phyloP scores from a whole-genome alignment of 2,888 invertebrate genomes.

The Sphaeridia pumilis region DNA sequence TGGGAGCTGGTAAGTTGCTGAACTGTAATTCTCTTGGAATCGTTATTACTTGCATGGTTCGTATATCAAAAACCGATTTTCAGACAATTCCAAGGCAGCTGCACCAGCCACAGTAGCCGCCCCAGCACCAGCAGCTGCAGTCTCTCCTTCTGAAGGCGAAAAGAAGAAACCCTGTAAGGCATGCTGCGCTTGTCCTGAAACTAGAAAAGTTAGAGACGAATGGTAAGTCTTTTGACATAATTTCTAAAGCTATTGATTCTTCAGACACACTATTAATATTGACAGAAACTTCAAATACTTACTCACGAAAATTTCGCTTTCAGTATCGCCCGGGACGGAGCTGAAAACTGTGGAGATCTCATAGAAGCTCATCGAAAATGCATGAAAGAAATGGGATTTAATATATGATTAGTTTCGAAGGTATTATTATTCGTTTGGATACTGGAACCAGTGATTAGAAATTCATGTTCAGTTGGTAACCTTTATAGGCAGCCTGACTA shows the following conservation, averaged over 20 bases:
- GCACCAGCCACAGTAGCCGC: not conserved
- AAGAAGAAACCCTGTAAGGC: constrained; percentile 71
- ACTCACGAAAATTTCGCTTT: constrained; percentile 40
- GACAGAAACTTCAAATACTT: not conserved
- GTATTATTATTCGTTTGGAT: too few species aligned
- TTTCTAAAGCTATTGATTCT: not conserved
- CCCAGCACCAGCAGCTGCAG: not conserved
- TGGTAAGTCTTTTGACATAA: constrained; percentile 53
- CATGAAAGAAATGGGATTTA: constrained; percentile 92
- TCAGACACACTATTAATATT: not conserved
- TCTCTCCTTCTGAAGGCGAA: not conserved
- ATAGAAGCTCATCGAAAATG: constrained; percentile 96
- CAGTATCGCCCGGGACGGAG: constrained; percentile 82
- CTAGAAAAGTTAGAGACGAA: constrained; percentile 74
- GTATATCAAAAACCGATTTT: too few species aligned
- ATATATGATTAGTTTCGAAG: constrained; percentile 54
- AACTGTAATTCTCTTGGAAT: too few species aligned
- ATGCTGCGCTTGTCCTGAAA: constrained; percentile 96
- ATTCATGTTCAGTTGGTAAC: too few species aligned
- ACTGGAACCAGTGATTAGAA: too few species aligned
- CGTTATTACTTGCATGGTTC: too few species aligned
- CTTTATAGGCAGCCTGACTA: too few species aligned
- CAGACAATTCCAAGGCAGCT: not conserved
- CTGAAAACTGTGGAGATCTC: constrained; percentile 73
- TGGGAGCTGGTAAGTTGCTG: too few species aligned